Conservation (phyloP, 2,888 invertebrate species). For the Corbicula japonica region DNA sequence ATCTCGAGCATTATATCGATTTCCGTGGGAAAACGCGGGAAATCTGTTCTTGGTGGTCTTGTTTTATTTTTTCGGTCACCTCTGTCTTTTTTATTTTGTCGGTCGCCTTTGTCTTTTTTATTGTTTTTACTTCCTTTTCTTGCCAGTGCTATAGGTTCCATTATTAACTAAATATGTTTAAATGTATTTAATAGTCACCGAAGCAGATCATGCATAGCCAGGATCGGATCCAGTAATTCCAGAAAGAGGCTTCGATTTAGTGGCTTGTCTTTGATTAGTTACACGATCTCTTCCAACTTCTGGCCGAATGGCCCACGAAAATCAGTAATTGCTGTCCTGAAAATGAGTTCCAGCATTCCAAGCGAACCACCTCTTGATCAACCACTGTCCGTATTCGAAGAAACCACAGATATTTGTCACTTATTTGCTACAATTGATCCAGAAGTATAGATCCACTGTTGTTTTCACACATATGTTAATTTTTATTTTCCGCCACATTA, state of each 20-base stretch:
- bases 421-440: background rate
- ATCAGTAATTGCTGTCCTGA: too few relatives aligned
- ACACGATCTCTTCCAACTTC: too few relatives aligned
- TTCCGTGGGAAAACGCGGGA: constrained; percentile 59
- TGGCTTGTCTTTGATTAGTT: too few relatives aligned
- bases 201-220: too few relatives aligned
- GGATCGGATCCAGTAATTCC: background rate
- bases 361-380: too few relatives aligned
- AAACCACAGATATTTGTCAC: too few relatives aligned
- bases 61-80: background rate
- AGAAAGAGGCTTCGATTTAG: background rate
- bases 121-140: constrained; percentile 1
- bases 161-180: background rate
- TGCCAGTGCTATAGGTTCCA: constrained; percentile 13
- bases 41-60: constrained; percentile 12
- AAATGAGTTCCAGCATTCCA: too few relatives aligned
- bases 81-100: background rate
- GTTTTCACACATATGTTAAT: too few relatives aligned
- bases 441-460: background rate
- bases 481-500: background rate
- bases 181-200: too few relatives aligned
- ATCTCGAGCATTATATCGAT: constrained; percentile 49
- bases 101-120: background rate
- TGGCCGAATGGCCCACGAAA: too few relatives aligned
- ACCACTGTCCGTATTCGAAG: too few relatives aligned